Conservation (phyloP, 2,888 invertebrate genomes). For the Macrostomum cliftonense region DNA sequence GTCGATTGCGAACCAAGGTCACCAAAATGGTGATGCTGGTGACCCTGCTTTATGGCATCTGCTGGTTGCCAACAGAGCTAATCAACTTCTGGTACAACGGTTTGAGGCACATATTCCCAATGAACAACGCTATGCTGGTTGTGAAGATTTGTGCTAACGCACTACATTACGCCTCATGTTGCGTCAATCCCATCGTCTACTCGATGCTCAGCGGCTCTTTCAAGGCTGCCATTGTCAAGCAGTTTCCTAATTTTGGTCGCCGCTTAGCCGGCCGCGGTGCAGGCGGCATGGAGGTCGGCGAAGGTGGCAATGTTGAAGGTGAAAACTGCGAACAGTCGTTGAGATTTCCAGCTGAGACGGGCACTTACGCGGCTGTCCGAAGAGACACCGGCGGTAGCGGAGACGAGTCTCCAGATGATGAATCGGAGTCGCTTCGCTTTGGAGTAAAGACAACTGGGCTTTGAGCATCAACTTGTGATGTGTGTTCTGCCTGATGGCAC, state of each 20-base stretch:
- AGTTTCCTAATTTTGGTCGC: conserved; percentile 4
- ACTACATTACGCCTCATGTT: conserved; percentile 1
- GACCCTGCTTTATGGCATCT: conserved; percentile 4
- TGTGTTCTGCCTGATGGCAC: too few relatives aligned
- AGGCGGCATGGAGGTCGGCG: too few relatives aligned
- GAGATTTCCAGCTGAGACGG: too few relatives aligned
- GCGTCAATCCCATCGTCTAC: conserved; percentile 7
- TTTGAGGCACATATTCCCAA: conserved; percentile 4
- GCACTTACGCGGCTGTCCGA: too few relatives aligned
- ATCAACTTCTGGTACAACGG: conserved; percentile 7
- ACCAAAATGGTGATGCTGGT: conserved; percentile 8
- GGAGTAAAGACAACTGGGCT: too few relatives aligned
- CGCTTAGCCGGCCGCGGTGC: too few relatives aligned
- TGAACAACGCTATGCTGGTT: conserved; percentile 1
- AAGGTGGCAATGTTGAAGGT: too few relatives aligned
- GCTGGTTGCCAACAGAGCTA: conserved; percentile 7
- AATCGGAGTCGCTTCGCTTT: too few relatives aligned
- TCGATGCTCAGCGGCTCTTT: conserved; percentile 8
- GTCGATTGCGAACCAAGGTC: conserved; percentile 1
- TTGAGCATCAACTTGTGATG: too few relatives aligned
- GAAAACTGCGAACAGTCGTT: too few relatives aligned
- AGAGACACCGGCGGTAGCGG: too few relatives aligned
- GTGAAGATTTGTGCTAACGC: not conserved
- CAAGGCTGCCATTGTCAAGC: conserved; percentile 4
- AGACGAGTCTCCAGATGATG: too few relatives aligned